Base-by-base conservation (phyloP, 1,140 invertebrate genomes). In the Adoxophyes honmai region DNA sequence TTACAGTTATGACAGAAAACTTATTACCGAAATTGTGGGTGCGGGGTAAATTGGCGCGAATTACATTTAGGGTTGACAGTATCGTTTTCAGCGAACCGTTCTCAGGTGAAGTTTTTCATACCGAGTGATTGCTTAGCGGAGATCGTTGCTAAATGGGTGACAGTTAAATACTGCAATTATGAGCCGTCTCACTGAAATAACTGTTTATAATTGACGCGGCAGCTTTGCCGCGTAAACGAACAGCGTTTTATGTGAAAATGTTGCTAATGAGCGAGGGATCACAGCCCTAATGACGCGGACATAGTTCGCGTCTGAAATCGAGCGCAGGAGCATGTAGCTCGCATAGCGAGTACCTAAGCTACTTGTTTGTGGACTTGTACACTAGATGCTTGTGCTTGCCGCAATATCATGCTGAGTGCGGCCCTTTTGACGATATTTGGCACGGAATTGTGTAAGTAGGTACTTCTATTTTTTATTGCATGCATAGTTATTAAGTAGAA, bases 201-300 rank as follows among this genome's bases (percentile, higher is more conserved):
- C 78, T 78, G 75, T 78, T 68, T 65, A 70, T 78, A 81, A 81
- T 81, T 81, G 72, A 64, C 55, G 68, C 70, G 70, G 69, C 64
- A 60, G 66, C 60, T 64, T 71, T 73, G 60, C 64, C 59, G 69
- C 67, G 72, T 74, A 74, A 74, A 76, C 66, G 72, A 70, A 71
- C 68, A 65, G 60, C 66, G 68, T 70, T 75, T 78, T 78, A 73
- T 78, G 67, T 81, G 78, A 81, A 73, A 80, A 77, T 70, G 73
- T 78, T 71, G 76, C 65, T 83, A 83, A 81, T 81, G 73, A 81
- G 70, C 39, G 66, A 70, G 66, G 68, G 70, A 66, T 70, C 68
- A 73, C 70, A 53, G 68, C 39, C 65, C 64, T 79, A 76, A 82
- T 75, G 70, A 75, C 65, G 68, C 63, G 64, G 68, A 73, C 75